Percentiles rank a stretch among this genome's conserved stretches.
phyloP scores from a whole-genome alignment of 37 sponge, comb jelly and placozoan genomes.

The Tethya wilhelma region DNA sequence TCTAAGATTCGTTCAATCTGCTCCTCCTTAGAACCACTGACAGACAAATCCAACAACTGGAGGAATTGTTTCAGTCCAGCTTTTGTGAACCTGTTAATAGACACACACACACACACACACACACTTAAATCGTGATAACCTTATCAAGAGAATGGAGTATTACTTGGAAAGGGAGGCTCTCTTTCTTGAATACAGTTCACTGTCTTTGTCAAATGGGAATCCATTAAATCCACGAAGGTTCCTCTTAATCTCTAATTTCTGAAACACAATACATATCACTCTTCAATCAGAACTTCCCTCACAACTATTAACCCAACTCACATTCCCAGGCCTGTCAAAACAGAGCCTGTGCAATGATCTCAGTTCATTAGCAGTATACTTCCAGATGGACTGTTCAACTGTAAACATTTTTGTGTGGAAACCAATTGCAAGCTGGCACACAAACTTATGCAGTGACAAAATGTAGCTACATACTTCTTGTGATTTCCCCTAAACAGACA shows the following conservation, averaged over 20 bases:
- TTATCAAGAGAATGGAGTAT: background rate
- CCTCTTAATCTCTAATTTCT: conserved; percentile 44
- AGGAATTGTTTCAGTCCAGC: background rate
- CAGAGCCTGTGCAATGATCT: conserved; percentile 43
- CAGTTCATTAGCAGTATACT: conserved; percentile 24
- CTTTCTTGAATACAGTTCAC: conserved; percentile 16
- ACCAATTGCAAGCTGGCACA: background rate
- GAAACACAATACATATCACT: background rate
- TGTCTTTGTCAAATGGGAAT: conserved; percentile 28
- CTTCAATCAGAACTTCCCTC: background rate
- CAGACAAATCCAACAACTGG: conserved; percentile 6
- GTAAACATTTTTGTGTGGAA: background rate
- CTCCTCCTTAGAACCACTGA: conserved; percentile 36
- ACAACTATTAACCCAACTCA: conserved; percentile 1
- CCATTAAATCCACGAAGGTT: conserved; percentile 49
- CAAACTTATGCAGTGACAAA: too few relatives aligned
- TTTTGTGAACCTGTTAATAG: background rate
- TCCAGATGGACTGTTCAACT: conserved; percentile 27
- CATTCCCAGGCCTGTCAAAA: conserved; percentile 39
- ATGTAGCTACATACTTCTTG: conserved; percentile 2
- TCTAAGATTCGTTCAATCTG: conserved; percentile 38
- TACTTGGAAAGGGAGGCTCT: conserved; percentile 33
- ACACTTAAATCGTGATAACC: too few relatives aligned
- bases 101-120: background rate
- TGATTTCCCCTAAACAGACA: conserved; percentile 24